phyloP scores from a whole-genome alignment of 2,888 invertebrate species.

The Lepidochrysops patricia region DNA sequence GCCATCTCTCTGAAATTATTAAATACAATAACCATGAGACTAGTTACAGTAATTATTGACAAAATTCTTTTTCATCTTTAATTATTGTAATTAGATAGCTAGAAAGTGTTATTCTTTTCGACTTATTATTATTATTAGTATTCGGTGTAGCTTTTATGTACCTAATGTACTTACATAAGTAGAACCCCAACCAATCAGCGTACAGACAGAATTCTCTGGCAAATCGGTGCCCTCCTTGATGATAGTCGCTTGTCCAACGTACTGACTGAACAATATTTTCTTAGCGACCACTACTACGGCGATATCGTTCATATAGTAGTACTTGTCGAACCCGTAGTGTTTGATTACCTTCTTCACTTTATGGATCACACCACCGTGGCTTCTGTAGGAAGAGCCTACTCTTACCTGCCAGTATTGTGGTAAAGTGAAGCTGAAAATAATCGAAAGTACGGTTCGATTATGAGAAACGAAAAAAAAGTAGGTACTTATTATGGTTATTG shows the following conservation, averaged over 20 bases:
- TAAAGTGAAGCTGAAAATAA: slow-evolving; percentile 42
- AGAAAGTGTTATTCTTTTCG: neutral
- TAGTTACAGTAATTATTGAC: no score
- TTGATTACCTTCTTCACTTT: slow-evolving; percentile 47
- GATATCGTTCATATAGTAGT: slow-evolving; percentile 53
- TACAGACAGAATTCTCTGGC: slow-evolving; percentile 40
- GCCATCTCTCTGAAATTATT: slow-evolving; percentile 48
- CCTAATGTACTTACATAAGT: slow-evolving; percentile 47
- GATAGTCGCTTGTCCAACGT: slow-evolving; percentile 52
- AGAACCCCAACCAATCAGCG: slow-evolving; percentile 59
- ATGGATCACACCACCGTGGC: slow-evolving; percentile 46
- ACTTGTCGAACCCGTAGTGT: slow-evolving; percentile 48
- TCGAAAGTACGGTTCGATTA: no score
- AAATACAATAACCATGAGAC: no score
- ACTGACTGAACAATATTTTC: slow-evolving; percentile 39
- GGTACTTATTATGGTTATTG: no score
- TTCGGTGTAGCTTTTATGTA: no score
- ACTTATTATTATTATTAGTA: neutral
- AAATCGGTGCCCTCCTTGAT: slow-evolving; percentile 48
- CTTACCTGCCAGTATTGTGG: slow-evolving; percentile 56
- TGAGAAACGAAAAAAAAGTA: no score
- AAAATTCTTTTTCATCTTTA: no score
- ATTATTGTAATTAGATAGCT: no score
- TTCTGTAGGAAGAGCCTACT: slow-evolving; percentile 54
- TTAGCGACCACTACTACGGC: slow-evolving; percentile 45